Evolutionary conservation across 1,140 invertebrate species (phyloP).

Genomic region (Nylanderia fulva): DNA sequence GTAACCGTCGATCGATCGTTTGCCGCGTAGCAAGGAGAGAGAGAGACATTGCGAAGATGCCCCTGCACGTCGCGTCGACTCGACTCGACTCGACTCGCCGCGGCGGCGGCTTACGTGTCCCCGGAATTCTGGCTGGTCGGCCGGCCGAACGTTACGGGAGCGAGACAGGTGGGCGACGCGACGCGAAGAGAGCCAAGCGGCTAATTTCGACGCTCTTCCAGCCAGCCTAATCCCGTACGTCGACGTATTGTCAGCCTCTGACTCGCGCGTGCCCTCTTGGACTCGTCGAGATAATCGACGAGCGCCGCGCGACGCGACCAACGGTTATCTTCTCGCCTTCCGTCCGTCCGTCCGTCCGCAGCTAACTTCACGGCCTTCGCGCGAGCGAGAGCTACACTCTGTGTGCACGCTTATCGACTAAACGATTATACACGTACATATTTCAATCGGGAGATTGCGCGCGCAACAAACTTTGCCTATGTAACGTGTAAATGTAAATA

Average conservation of each 20-base stretch:
- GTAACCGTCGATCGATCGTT: constrained; percentile 45
- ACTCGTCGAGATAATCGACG: constrained; percentile 56
- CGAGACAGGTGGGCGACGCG: constrained; percentile 45
- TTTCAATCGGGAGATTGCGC: not conserved
- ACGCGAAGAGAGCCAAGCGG: not conserved
- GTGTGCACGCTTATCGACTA: not conserved
- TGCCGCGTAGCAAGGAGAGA: constrained; percentile 16
- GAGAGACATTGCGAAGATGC: not conserved
- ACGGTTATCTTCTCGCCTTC: constrained; percentile 43
- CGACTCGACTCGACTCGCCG: not conserved
- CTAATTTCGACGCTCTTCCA: constrained; percentile 43
- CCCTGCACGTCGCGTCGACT: not conserved
- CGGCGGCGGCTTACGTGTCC: constrained; percentile 13
- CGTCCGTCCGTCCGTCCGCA: not conserved
- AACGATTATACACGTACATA: not conserved
- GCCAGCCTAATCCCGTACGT: not conserved
- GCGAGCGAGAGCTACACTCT: constrained; percentile 24
- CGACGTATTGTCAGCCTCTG: not conserved
- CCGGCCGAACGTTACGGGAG: constrained; percentile 18
- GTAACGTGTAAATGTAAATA: too few species aligned
- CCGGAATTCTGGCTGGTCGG: not conserved
- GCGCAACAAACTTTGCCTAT: too few species aligned
- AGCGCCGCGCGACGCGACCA: constrained; percentile 31
- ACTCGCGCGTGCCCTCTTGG: constrained; percentile 31
- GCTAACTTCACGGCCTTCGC: constrained; percentile 37